Evolutionary conservation across 2,888 invertebrate genomes (phyloP), one percentile per base, ranked within the genome.

Genomic region (Alloplasta piceator): DNA sequence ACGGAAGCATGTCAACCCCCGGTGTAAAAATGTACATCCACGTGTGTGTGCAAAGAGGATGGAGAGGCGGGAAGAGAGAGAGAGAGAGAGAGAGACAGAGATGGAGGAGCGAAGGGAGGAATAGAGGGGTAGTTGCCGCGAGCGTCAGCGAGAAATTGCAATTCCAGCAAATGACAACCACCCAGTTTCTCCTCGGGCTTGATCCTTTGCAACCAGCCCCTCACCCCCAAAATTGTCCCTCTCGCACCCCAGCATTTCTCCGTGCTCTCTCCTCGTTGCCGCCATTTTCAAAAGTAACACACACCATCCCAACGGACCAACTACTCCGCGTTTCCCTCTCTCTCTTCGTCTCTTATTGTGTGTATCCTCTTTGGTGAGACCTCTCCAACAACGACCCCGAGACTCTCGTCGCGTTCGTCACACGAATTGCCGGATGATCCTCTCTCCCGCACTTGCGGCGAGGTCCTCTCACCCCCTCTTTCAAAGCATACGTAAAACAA

Each of bases 101-200:
- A 55, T 14, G 26, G 48, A 52, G 38, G 48, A 39, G 7, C 5
- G 36, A 12, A 50, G 56, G 12, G 67, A 39, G 43, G 16, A 60
- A 67, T 70, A 67, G 73, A 39, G 73, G 43, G 43, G 64, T 67
- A 72, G 75, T 76, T 75, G 52, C 63, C 83, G 84, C 83, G 26
- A 26, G 85, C 87, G 89, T 89, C 88, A 89, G 89, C 89, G 87
- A 86, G 88, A 88, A 88, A 88, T 89, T 87, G 88, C 88, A 88
- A 90, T 89, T 90, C 86, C 87, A 87, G 87, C 86, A 86, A 89
- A 90, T 89, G 87, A 88, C 88, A 88, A 86, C 87, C 73, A 48
- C 50, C 64, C 77, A 74, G 56, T 64, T 63, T 64, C 61, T 70
- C 36, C 83, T 64, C 78, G 26, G 26, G 78, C 73, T 79, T 80